Percentiles rank a stretch among this genome's conserved stretches.
Evolutionary conservation across 1,140 invertebrate species (phyloP).

Genomic region (Rhagoletis pomonella): DNA sequence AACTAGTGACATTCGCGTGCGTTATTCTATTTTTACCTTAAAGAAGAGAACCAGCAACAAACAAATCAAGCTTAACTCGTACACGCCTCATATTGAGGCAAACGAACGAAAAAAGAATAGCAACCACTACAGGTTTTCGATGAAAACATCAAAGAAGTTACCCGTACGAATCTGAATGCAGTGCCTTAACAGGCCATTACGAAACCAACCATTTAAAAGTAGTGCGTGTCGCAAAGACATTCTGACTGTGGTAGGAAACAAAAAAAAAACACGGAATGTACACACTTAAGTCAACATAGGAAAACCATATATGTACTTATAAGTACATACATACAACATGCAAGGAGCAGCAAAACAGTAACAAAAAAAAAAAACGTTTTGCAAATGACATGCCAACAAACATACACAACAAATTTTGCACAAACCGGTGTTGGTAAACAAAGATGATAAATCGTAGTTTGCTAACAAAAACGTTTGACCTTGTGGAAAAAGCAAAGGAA

Average conservation of each 20-base stretch:
- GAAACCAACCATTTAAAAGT: not conserved
- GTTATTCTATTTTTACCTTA: not conserved
- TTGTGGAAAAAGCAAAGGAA: not conserved
- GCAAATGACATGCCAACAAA: too few species aligned
- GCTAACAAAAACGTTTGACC: slow-evolving; percentile 3
- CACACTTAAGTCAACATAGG: not conserved
- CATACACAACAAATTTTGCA: not conserved
- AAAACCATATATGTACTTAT: not conserved
- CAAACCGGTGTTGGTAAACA: not conserved
- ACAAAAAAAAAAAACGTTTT: too few species aligned
- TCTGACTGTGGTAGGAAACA: not conserved
- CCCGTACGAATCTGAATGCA: not conserved
- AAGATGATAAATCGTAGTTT: not conserved
- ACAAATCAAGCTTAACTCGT: slow-evolving; percentile 9
- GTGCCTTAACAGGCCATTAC: not conserved
- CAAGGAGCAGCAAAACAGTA: not conserved
- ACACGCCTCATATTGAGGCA: not conserved
- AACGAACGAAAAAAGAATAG: not conserved
- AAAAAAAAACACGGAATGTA: too few species aligned
- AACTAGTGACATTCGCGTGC: not conserved
- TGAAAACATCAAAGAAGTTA: not conserved
- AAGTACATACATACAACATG: not conserved
- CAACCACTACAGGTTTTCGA: not conserved
- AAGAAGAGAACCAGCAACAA: not conserved
- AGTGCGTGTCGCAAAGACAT: slow-evolving; percentile 1